These are phyloP conservation scores for Rhadinocentrus ornatus DNA, from an alignment of 2,797 vertebrate species.

Conservation along the genomic window DNA sequence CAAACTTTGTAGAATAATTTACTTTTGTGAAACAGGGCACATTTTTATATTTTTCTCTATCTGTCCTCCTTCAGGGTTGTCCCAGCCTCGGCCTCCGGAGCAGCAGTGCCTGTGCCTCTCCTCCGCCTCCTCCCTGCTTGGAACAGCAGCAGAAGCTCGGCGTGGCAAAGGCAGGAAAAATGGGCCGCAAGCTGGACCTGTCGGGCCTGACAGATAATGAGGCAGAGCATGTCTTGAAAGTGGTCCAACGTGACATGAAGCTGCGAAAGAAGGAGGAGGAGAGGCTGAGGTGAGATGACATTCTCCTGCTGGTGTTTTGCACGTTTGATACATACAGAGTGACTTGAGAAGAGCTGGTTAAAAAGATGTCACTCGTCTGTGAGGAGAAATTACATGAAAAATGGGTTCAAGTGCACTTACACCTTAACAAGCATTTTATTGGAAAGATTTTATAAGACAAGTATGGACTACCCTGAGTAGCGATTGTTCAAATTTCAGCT, in stretches of 20 bases:
- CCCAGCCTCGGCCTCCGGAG: slow-evolving; percentile 72
- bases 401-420: not conserved
- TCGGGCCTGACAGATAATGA: slow-evolving; percentile 93
- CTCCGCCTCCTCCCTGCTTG: slow-evolving; percentile 22
- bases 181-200: slow-evolving; percentile 97
- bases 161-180: slow-evolving; percentile 67
- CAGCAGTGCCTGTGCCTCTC: slow-evolving; percentile 31
- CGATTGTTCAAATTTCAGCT: not conserved
- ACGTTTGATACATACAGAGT: slow-evolving; percentile 16
- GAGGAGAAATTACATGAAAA: slow-evolving; percentile 8
- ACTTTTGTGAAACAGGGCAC: not conserved
- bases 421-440: not conserved
- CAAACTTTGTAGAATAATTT: not conserved
- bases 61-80: slow-evolving; percentile 60
- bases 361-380: slow-evolving; percentile 8
- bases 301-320: not conserved
- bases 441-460: not conserved
- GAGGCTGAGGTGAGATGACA: slow-evolving; percentile 88
- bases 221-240: slow-evolving; percentile 94
- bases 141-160: slow-evolving; percentile 46
- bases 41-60: not conserved
- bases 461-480: not conserved
- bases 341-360: slow-evolving; percentile 31
- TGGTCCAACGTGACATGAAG: slow-evolving; percentile 96
- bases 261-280: slow-evolving; percentile 96